Percentiles rank a stretch among this genome's conserved stretches.
phyloP scores from a whole-genome alignment of 2,888 invertebrate species.

The Epicampocera succincta region DNA sequence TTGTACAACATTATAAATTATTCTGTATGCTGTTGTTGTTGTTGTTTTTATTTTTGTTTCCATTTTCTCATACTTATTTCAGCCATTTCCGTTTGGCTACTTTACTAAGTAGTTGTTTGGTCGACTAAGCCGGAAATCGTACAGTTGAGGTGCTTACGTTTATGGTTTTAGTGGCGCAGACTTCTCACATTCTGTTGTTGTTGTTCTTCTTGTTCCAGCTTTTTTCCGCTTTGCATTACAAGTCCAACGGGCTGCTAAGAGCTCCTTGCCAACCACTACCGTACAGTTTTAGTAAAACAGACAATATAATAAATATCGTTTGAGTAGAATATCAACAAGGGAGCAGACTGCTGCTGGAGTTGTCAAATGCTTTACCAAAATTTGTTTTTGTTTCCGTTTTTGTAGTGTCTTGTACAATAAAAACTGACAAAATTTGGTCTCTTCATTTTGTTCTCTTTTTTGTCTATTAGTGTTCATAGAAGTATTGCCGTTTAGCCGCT shows the following conservation, averaged over 20 bases:
- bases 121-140: conserved; percentile 45
- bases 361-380: conserved; percentile 57
- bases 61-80: conserved; percentile 7
- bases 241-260: neutral
- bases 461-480: conserved; percentile 1
- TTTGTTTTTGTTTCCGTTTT: conserved; percentile 14
- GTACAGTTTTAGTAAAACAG: conserved; percentile 12
- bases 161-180: conserved; percentile 30
- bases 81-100: conserved; percentile 14
- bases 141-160: conserved; percentile 57
- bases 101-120: conserved; percentile 34
- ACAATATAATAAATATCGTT: conserved; percentile 11
- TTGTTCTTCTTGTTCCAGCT: neutral
- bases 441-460: neutral
- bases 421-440: neutral
- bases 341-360: conserved; percentile 32
- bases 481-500: too few species aligned
- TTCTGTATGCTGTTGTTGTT: too few species aligned
- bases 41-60: neutral
- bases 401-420: conserved; percentile 5
- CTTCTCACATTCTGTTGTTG: neutral
- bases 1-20: too few species aligned
- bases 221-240: neutral
- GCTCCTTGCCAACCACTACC: conserved; percentile 20
- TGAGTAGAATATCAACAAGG: conserved; percentile 34